These are phyloP conservation scores for Idaea straminata DNA, from an alignment of 2,888 invertebrate species.

Conservation along the genomic window DNA sequence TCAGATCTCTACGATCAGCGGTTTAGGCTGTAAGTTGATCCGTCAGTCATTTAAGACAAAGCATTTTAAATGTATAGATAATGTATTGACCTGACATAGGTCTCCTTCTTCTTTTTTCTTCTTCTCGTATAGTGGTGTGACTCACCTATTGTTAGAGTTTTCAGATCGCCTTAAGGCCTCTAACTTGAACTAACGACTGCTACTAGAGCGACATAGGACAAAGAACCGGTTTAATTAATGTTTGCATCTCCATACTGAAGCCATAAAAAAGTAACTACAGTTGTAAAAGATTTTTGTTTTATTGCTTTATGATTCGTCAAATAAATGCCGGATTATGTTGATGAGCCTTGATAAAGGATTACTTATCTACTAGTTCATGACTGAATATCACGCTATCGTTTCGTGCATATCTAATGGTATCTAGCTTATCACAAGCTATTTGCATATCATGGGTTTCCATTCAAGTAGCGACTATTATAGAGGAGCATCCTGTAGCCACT, in stretches of 20 bases:
- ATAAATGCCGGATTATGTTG: slow-evolving; percentile 33
- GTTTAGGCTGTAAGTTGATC: too few species aligned
- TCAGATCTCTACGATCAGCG: too few species aligned
- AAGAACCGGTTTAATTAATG: slow-evolving; percentile 2
- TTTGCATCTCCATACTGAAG: not conserved
- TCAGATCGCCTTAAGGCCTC: too few species aligned
- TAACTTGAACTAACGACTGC: too few species aligned
- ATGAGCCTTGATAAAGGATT: slow-evolving; percentile 40
- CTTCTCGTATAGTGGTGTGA: too few species aligned
- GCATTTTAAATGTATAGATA: not conserved
- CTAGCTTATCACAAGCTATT: slow-evolving; percentile 4
- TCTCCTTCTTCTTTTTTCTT: too few species aligned
- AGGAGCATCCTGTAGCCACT: too few species aligned
- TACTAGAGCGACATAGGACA: slow-evolving; percentile 20
- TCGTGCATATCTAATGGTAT: slow-evolving; percentile 22
- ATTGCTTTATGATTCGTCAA: slow-evolving; percentile 25
- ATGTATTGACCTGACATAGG: slow-evolving; percentile 6
- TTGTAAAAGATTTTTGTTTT: slow-evolving; percentile 20
- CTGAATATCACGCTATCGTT: slow-evolving; percentile 25
- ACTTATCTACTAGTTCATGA: slow-evolving; percentile 19
- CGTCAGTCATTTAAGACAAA: too few species aligned
- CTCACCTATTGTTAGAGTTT: too few species aligned
- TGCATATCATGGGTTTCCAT: not conserved
- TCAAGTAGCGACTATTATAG: not conserved
- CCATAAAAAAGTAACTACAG: slow-evolving; percentile 4